Conservation (phyloP, 2,113 vertebrate species). For the Ciconia boyciana region DNA sequence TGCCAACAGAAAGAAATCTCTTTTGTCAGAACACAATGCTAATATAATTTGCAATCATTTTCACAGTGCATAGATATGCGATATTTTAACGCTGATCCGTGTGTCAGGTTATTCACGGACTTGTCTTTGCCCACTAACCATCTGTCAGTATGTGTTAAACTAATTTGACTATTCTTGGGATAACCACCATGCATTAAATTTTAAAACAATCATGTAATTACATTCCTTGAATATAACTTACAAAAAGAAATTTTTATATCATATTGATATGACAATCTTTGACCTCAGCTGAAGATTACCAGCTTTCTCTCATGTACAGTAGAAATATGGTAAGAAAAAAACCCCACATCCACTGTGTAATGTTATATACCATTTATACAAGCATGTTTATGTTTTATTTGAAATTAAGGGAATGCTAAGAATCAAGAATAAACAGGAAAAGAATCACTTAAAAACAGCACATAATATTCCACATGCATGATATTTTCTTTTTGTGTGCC, state of each 20-base stretch:
- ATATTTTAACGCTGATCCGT: constrained; percentile 11
- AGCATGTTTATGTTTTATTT: constrained; percentile 2
- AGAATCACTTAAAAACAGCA: neutral
- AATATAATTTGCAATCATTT: neutral
- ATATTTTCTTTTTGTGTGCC: neutral
- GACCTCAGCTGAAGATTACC: constrained; percentile 52
- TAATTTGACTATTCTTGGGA: neutral
- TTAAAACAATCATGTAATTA: neutral
- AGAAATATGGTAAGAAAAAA: neutral
- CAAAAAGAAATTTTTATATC: constrained; percentile 55
- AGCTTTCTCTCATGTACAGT: constrained; percentile 42
- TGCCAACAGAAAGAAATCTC: neutral
- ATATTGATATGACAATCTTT: constrained; percentile 69
- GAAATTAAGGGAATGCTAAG: neutral
- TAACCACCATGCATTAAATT: neutral
- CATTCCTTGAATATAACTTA: constrained; percentile 6
- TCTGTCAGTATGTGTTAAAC: neutral
- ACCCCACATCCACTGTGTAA: constrained; percentile 1
- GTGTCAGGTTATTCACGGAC: constrained; percentile 11
- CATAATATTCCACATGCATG: neutral
- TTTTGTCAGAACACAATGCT: constrained; percentile 12
- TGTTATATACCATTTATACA: neutral
- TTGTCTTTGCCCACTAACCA: constrained; percentile 26
- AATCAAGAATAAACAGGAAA: neutral
- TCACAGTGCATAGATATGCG: neutral